Evolutionary conservation across 2,797 vertebrate species (phyloP).

Genomic region (Luscinia megarhynchos): DNA sequence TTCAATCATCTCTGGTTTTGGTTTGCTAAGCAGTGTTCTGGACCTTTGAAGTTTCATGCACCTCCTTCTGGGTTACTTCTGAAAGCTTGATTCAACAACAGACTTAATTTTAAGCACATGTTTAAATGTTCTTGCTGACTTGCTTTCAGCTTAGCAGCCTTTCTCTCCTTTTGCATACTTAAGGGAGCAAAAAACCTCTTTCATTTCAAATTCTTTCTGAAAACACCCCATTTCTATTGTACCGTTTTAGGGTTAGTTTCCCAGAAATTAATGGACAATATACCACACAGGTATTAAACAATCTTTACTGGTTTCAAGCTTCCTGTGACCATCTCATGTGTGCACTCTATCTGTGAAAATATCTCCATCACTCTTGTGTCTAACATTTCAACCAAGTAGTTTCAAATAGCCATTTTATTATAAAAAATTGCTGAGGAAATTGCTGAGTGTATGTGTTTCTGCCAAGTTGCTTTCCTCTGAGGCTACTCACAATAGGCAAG

Average conservation of each 20-base stretch:
- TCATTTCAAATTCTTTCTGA: not conserved
- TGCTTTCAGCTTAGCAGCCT: not conserved
- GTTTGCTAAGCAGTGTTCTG: not conserved
- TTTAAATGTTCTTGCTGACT: not conserved
- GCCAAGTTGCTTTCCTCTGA: not conserved
- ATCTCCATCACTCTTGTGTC: not conserved
- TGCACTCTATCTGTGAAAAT: not conserved
- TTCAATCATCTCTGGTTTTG: not conserved
- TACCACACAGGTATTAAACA: not conserved
- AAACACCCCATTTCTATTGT: not conserved
- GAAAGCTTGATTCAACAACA: not conserved
- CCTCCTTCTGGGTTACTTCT: not conserved
- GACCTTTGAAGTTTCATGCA: not conserved
- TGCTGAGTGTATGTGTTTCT: not conserved
- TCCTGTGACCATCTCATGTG: not conserved
- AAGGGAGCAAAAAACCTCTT: not conserved
- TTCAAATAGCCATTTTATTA: not conserved
- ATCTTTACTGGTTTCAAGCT: not conserved
- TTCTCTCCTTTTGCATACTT: not conserved
- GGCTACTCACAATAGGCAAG: not conserved
- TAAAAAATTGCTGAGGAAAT: not conserved
- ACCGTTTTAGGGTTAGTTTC: not conserved
- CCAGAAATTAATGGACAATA: not conserved
- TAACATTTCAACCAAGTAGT: not conserved
- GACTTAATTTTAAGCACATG: not conserved